Evolutionary conservation across 2,113 vertebrate genomes (phyloP).

Genomic region (Ceyx margarethae): DNA sequence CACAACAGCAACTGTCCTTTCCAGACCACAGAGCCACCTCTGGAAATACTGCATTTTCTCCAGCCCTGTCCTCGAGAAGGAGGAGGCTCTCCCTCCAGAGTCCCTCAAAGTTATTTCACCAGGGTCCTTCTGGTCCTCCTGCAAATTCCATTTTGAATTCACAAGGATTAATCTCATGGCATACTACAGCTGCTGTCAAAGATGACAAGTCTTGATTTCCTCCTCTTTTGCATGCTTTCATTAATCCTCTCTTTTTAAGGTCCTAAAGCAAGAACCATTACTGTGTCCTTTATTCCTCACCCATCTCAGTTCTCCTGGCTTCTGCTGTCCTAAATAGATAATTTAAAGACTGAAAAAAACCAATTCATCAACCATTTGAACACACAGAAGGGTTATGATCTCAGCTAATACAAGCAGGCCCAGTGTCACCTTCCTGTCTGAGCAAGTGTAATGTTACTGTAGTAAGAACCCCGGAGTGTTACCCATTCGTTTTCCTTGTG

Average conservation of each 20-base stretch:
- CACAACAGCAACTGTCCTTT: background rate
- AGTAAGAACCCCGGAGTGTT: background rate
- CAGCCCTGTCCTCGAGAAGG: background rate
- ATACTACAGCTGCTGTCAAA: background rate
- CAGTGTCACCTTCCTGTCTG: background rate
- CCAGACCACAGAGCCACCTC: background rate
- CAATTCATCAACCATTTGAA: background rate
- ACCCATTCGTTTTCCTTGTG: background rate
- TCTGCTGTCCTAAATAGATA: background rate
- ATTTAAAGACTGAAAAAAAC: background rate
- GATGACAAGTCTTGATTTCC: background rate
- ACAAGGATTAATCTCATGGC: background rate
- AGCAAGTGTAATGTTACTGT: background rate
- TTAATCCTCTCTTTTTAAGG: background rate
- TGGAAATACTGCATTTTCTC: background rate
- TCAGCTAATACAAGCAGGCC: background rate
- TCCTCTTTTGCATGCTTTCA: background rate
- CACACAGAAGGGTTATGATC: background rate
- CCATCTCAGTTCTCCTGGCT: background rate
- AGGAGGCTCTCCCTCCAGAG: background rate
- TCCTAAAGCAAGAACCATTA: background rate
- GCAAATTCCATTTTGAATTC: constrained; percentile 20
- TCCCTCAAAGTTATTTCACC: background rate
- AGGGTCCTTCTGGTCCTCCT: background rate
- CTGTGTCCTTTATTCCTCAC: background rate